Evolutionary conservation across 2,113 vertebrate genomes (phyloP).

Genomic region (Pleuronectes platessa): DNA sequence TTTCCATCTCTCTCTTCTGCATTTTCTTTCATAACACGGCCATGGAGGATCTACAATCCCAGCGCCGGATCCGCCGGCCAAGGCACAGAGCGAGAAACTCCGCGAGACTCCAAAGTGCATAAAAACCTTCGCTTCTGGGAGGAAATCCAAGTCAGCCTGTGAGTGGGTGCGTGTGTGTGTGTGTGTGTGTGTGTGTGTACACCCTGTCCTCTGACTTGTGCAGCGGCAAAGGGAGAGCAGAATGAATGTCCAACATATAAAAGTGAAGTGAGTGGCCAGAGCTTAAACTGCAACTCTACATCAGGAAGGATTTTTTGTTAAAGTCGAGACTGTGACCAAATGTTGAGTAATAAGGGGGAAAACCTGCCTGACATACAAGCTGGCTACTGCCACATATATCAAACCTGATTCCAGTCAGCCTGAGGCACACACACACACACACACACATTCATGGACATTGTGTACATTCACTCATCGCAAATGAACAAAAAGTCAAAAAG

Average conservation of each 20-base stretch:
- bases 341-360: slow-evolving; percentile 32
- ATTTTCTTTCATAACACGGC: slow-evolving; percentile 50
- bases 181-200: slow-evolving; percentile 6
- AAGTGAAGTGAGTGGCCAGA: not conserved
- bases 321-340: not conserved
- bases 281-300: slow-evolving; percentile 30
- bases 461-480: slow-evolving; percentile 6
- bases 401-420: slow-evolving; percentile 25
- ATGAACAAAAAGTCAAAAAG: not conserved
- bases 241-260: slow-evolving; percentile 12
- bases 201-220: slow-evolving; percentile 44
- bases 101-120: slow-evolving; percentile 56
- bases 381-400: slow-evolving; percentile 9
- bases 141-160: slow-evolving; percentile 52
- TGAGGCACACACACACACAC: slow-evolving; percentile 9
- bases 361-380: slow-evolving; percentile 39
- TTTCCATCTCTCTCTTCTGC: slow-evolving; percentile 44
- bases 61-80: slow-evolving; percentile 29
- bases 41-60: slow-evolving; percentile 61
- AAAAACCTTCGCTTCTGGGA: slow-evolving; percentile 65
- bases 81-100: slow-evolving; percentile 51
- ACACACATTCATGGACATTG: not conserved
- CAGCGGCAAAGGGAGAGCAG: slow-evolving; percentile 4
- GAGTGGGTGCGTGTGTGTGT: slow-evolving; percentile 11
- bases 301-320: slow-evolving; percentile 5